Percentiles rank a stretch among this genome's conserved stretches.
phyloP scores from a whole-genome alignment of 2,797 vertebrate genomes.

The Bradypus variegatus region DNA sequence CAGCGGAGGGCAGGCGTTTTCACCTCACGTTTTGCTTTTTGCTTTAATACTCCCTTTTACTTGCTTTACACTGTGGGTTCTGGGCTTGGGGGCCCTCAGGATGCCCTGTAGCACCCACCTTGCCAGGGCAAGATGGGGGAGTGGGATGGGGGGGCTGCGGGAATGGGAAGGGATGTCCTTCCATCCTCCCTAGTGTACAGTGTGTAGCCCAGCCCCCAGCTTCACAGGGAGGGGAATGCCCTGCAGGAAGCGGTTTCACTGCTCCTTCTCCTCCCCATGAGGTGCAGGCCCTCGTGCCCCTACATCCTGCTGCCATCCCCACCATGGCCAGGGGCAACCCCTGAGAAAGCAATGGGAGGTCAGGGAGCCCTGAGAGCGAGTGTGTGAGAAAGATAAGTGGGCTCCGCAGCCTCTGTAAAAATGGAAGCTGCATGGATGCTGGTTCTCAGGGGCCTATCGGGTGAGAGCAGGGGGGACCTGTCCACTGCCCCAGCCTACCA shows the following conservation, averaged over 20 bases:
- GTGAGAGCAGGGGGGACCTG: not conserved
- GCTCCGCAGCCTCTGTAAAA: too few relatives aligned
- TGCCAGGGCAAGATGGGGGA: too few relatives aligned
- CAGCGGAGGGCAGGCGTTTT: not conserved
- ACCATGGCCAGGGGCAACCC: not conserved
- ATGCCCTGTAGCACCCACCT: not conserved
- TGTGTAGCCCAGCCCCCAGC: not conserved
- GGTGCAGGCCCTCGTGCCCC: too few relatives aligned
- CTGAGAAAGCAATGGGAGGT: not conserved
- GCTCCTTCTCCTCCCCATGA: too few relatives aligned
- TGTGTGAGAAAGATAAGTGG: not conserved
- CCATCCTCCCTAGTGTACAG: not conserved
- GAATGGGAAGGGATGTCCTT: not conserved
- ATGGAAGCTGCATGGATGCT: not conserved
- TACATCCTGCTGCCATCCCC: not conserved
- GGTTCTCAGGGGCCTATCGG: rapidly evolving
- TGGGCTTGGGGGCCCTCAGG: not conserved
- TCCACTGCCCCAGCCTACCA: rapidly evolving
- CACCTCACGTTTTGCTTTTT: not conserved
- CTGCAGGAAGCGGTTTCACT: too few relatives aligned
- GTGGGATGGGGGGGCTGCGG: not conserved
- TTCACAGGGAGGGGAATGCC: not conserved
- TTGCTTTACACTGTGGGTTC: not conserved
- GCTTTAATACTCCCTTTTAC: not conserved
- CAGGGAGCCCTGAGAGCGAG: not conserved